Evolutionary conservation across 1,140 invertebrate species (phyloP).

Genomic region (Sinonovacula constricta): DNA sequence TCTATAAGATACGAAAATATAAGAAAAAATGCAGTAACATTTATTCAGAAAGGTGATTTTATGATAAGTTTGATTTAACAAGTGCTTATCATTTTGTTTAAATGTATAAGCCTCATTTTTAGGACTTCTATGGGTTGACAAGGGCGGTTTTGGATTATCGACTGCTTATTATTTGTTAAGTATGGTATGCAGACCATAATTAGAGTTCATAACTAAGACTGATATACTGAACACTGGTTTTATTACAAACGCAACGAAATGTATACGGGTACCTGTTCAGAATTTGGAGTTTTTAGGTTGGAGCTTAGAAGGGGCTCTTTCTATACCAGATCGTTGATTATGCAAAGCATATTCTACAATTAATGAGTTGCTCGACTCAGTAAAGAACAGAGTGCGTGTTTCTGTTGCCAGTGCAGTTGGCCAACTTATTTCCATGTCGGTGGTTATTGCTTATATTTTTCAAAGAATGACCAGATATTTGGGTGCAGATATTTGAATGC

Average conservation of each 20-base stretch:
- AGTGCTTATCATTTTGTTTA: conserved; percentile 30
- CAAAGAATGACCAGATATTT: conserved; percentile 10
- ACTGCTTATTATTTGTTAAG: conserved; percentile 18
- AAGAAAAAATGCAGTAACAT: not conserved
- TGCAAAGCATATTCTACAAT: not conserved
- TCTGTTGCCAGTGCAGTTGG: conserved; percentile 12
- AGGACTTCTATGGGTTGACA: conserved; percentile 16
- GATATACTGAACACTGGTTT: conserved; percentile 14
- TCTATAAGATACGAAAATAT: conserved; percentile 36
- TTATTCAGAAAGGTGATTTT: conserved; percentile 16
- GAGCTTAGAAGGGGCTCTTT: not conserved
- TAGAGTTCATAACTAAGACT: not conserved
- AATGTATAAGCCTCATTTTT: conserved; percentile 13
- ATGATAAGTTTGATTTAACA: conserved; percentile 22
- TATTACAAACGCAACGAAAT: conserved; percentile 16
- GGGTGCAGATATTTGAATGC: conserved; percentile 6
- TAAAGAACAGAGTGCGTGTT: not conserved
- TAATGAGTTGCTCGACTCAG: not conserved
- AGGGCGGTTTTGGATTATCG: conserved; percentile 23
- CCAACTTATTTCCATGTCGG: conserved; percentile 7
- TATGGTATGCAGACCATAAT: conserved; percentile 11
- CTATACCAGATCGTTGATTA: not conserved
- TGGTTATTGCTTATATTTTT: conserved; percentile 1
- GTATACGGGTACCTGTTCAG: conserved; percentile 13
- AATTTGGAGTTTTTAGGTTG: conserved; percentile 14